Base-by-base conservation (phyloP, 2,888 invertebrate species). In the Yponomeuta evonymella region DNA sequence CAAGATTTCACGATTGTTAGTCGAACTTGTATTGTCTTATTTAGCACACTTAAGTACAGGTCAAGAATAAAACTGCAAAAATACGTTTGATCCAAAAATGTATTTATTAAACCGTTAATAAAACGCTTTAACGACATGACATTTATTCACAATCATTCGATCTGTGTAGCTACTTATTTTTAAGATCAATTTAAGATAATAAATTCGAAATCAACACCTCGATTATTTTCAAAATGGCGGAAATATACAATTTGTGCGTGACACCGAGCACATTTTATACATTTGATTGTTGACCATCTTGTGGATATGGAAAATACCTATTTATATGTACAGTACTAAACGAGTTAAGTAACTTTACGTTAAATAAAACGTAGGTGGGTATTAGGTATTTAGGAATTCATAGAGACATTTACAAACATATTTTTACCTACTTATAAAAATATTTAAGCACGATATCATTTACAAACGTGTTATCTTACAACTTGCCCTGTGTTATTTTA, bases 141-240 rank as follows among this genome's bases (percentile, higher is more conserved):
- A 87, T 78, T 87, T 90, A 90, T 90, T 88, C 87, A 89, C 88
- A 89, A 79, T 63, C 63, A 63, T 70, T 82, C 82, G 79, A 81
- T 82, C 80, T 76, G 75, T 79, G 79, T 79, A 77, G 74, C 75
- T 79, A 76, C 79, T 84, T 84, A 86, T 79, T 58, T 83, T 86
- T 81, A 33, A 33, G 33, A 33, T 33, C 33, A 33, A 33, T 33
- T 33, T 33, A 78, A 48, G 48, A 78, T 83, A 82, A 81, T 90
- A 89, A 89, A 90, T 90, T 90, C 89, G 88, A 90, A 90, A 89
- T 81, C 78, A 89, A 88, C 81, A 79, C 78, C 81, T 81, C 81
- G 79, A 79, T 78, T 15, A 58, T 75, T 76, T 79, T 78, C 78
- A 78, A 75, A 70, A 72, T 72, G 72, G 69, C 67, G 72, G 68